phyloP scores from a whole-genome alignment of 2,797 vertebrate genomes.

The Cossypha heuglini region DNA sequence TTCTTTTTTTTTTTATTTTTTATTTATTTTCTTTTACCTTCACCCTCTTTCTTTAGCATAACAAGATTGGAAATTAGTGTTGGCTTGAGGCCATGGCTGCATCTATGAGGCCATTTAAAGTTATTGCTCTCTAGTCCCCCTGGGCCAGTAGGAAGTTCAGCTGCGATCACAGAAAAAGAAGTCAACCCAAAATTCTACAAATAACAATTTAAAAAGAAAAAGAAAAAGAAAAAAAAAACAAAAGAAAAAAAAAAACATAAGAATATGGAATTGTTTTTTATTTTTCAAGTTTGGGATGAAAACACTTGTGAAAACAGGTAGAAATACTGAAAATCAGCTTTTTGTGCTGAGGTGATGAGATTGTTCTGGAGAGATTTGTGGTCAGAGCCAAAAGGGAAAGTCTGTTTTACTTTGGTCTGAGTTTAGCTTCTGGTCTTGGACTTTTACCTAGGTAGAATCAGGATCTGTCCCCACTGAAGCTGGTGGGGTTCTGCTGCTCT shows the following conservation, averaged over 20 bases:
- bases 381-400: not conserved
- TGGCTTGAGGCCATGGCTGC: conserved; percentile 63
- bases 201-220: not conserved
- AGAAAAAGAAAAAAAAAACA: not conserved
- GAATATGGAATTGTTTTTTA: not conserved
- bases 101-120: conserved; percentile 66
- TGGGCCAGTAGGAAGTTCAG: conserved; percentile 66
- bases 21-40: not conserved
- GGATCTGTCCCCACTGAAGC: not conserved
- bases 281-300: not conserved
- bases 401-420: not conserved
- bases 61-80: conserved; percentile 60
- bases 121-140: conserved; percentile 61
- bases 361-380: not conserved
- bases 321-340: not conserved
- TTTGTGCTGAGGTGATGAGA: not conserved
- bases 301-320: not conserved
- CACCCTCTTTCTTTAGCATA: conserved; percentile 20
- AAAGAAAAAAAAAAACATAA: not conserved
- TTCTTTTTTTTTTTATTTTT: not conserved
- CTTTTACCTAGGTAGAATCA: not conserved
- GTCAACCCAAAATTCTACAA: not conserved
- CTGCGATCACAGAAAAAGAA: conserved; percentile 35
- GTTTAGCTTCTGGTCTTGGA: not conserved
- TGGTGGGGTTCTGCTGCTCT: not conserved